Evolutionary conservation across 2,888 invertebrate genomes (phyloP), one percentile per base, ranked within the genome.

Genomic region (Hyposoter dolosus): DNA sequence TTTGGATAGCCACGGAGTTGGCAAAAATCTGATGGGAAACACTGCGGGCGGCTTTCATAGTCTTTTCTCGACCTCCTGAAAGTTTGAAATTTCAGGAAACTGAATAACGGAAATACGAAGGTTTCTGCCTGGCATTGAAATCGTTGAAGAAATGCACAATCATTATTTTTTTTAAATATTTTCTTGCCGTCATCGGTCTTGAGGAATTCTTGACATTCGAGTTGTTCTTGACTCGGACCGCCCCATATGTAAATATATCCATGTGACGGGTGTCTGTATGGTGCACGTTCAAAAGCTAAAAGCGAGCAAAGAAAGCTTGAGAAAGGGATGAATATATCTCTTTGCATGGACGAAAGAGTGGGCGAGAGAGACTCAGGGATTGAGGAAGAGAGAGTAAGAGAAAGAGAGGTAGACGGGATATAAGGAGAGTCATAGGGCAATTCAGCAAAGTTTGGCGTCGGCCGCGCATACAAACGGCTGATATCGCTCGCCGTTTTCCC

Each of bases 401-500:
- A 79, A 82, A 76, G 71, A 83, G 84, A 82, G 86, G 84, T 77
- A 77, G 86, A 88, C 89, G 88, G 91, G 90, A 90, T 90, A 90
- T 91, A 93, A 92, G 92, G 90, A 93, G 93, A 93, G 93, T 93
- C 93, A 91, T 92, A 92, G 92, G 91, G 93, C 93, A 93, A 93
- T 93, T 93, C 93, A 91, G 93, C 93, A 93, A 93, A 93, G 93
- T 93, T 93, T 93, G 92, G 92, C 91, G 90, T 91, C 90, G 92
- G 91, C 90, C 92, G 92, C 92, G 93, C 93, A 93, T 93, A 93
- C 93, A 93, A 93, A 93, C 93, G 93, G 92, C 93, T 92, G 92
- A 93, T 93, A 93, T 93, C 93, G 90, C 88, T 86, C 86, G 82
- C 78, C 82, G 78, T 71, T 85, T 85, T 84, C 85, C 77, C 81